These are phyloP conservation scores for Prolemur simus DNA, from an alignment of 2,113 vertebrate genomes.

Conservation along the genomic window DNA sequence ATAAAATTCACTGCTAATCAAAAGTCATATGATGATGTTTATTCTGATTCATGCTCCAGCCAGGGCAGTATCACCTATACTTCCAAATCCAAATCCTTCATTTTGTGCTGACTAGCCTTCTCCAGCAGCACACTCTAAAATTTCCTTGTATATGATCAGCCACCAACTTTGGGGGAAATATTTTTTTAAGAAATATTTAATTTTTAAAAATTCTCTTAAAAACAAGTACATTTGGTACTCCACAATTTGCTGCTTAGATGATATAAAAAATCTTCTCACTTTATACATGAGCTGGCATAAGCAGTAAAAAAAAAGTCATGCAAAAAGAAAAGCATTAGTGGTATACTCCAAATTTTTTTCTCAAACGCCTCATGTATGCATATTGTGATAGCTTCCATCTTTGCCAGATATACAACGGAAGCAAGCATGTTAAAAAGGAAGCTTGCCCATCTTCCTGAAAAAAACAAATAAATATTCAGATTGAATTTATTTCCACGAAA, in stretches of 20 bases:
- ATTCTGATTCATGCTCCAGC: not conserved
- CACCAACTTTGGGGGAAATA: not conserved
- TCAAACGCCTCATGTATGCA: not conserved
- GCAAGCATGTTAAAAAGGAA: not conserved
- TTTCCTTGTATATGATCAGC: not conserved
- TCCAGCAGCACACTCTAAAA: not conserved
- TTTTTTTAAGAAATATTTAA: not conserved
- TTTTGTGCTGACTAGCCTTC: not conserved
- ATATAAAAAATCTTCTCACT: not conserved
- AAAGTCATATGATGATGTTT: not conserved
- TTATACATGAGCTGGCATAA: not conserved
- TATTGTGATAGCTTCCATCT: not conserved
- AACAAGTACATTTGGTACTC: not conserved
- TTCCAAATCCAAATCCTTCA: not conserved
- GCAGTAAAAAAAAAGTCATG: not conserved
- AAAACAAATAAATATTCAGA: not conserved
- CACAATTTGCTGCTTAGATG: not conserved
- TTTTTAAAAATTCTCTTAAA: not conserved
- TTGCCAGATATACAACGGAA: not conserved
- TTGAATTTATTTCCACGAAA: not conserved
- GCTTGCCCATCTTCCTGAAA: not conserved
- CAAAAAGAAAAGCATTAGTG: not conserved
- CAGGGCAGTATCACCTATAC: not conserved
- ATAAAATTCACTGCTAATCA: not conserved
- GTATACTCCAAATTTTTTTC: not conserved